Evolutionary conservation across 2,113 vertebrate genomes (phyloP).

Genomic region (Columba livia): DNA sequence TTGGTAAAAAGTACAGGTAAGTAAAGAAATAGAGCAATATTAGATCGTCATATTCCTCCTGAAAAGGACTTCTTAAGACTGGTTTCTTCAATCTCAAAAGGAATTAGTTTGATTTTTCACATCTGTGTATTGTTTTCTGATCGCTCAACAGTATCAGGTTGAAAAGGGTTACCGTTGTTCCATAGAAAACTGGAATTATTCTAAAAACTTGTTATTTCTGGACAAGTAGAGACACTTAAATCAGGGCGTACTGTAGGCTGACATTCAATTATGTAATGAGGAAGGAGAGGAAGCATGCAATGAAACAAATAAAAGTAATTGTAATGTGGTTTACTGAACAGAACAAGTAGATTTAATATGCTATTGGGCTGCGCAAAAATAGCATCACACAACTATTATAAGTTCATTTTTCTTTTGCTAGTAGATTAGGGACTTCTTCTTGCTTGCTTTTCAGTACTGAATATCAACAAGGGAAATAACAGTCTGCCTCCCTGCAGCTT

Average conservation of each 20-base stretch:
- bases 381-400: neutral
- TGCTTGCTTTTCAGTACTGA: accelerated
- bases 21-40: neutral
- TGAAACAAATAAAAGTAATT: constrained; percentile 19
- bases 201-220: neutral
- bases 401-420: neutral
- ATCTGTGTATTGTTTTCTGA: neutral
- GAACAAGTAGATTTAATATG: neutral
- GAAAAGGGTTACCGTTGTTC: neutral
- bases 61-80: neutral
- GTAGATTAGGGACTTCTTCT: constrained; percentile 11
- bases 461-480: constrained; percentile 28
- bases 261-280: constrained; percentile 31
- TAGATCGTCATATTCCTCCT: neutral
- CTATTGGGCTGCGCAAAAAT: neutral
- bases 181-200: neutral
- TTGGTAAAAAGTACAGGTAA: neutral
- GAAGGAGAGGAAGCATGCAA: neutral
- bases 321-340: neutral
- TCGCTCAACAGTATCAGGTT: neutral
- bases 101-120: neutral
- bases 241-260: neutral
- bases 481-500: constrained; percentile 24
- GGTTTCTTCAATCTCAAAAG: neutral
- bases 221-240: constrained; percentile 27